Base-by-base conservation (phyloP, 2,888 invertebrate species). In the Elysia crispata region DNA sequence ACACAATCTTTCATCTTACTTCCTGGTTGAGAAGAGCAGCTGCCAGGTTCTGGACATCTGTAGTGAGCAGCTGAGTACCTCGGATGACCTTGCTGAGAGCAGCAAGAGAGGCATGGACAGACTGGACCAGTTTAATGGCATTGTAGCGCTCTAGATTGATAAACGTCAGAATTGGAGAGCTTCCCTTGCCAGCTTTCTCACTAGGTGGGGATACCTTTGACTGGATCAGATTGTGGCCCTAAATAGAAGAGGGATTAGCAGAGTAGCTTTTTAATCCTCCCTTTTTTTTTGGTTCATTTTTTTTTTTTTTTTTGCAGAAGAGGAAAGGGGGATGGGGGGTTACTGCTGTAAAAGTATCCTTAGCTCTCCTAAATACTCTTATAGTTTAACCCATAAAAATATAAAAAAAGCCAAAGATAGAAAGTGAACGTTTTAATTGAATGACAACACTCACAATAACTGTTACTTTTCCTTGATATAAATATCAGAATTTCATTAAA, bases 81-180 rank as follows among this genome's bases (percentile, higher is more conserved):
- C 94, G 93, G 81, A 94, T 93, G 60, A 94, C 94, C 90, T 94
- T 94, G 86, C 94, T 94, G 20, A 95, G 92, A 1, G 92, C 90
- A 0, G 94, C 93, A 79, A 95, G 92, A 66, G 93, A 92, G 76
- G 93, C 92, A 86, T 95, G 95, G 11, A 96, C 94, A 30, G 90
- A 90, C 88, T 94, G 94, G 13, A 95, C 93, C 66, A 95, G 91
- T 73, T 90, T 91, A n/a, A 94, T 90, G 0, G 94, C 94, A 82
- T 94, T 93, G 81, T 92, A 93, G 80, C 94, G 93, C 90, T 96
- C 96, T 83, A 95, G 93, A 1, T 89, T 86, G 23, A 96, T 92
- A 90, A 95, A 95, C 6, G 93, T 93, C 54, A 93, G 91, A 6
- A 95, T 88, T 0, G 95, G 94, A 13, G 91, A 87, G 54, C 90